Evolutionary conservation across 2,113 vertebrate genomes (phyloP), one percentile per base, ranked within the genome.

Genomic region (Amblyornis subalaris): DNA sequence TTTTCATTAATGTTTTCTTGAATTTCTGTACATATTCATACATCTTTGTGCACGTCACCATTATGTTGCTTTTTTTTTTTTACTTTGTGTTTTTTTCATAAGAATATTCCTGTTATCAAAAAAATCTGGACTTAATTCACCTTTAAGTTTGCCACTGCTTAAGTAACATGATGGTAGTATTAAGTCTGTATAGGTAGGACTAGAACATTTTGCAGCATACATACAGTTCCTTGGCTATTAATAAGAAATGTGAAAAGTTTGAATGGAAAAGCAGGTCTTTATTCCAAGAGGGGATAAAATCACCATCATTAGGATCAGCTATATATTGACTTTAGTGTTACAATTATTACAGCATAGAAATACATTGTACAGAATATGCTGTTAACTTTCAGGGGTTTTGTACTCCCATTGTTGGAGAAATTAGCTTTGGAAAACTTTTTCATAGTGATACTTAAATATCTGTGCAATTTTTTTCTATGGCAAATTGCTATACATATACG

Each of bases 321-420:
- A 10, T 7, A 67, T 28, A 5, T 2, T 33, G n/a, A 79, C 9
- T 62, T 6, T 16, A 31, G 2, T 42, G 50, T 51, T 85, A 19
- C 1, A 61, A 70, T 38, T 82, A 31, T 69, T 65, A 31, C 29
- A 48, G 11, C 12, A 44, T 8, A 53, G 8, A 78, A 57, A 61
- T n/a, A 66, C 7, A 28, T 57, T 38, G 15, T 44, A 28, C 13
- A 58, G 20, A 42, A 76, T 50, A 31, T 3, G 0, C 20, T 55
- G 14, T 25, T 72, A 57, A 57, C 25, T 81, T 31, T n/a, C 26
- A 45, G 12, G 17, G 4, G 3, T 22, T 88, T 66, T 47, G 1
- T 42, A 18, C 12, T 57, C 16, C n/a, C 0, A 0, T 33, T 54
- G 7, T 33, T 47, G 20, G 7, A 54, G 28, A 44, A 48, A 58